phyloP scores from a whole-genome alignment of 53 echinoderm and acorn worm genomes.

The Holothuria leucospilota region DNA sequence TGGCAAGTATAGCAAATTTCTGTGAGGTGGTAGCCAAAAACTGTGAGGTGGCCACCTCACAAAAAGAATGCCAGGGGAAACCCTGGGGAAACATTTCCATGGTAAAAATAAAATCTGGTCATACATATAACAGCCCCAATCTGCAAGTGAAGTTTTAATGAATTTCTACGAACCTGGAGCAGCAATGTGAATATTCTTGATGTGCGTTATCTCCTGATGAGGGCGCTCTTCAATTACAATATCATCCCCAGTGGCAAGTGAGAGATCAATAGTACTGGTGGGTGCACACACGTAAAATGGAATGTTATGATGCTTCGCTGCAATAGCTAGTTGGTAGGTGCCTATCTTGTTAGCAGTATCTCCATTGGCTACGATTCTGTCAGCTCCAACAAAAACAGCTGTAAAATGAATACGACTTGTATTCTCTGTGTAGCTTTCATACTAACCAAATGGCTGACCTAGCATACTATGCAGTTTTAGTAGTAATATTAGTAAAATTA shows the following conservation, averaged over 20 bases:
- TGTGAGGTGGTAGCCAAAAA: too few species aligned
- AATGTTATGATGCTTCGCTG: constrained; percentile 86
- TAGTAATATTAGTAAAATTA: too few species aligned
- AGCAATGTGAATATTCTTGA: constrained; percentile 78
- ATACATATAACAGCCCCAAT: too few species aligned
- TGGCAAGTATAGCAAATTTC: too few species aligned
- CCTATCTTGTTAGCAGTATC: constrained; percentile 99
- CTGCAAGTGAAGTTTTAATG: too few species aligned
- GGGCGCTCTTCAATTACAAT: constrained; percentile 94
- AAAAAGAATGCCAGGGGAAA: too few species aligned
- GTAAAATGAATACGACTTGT: not conserved
- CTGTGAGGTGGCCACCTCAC: too few species aligned
- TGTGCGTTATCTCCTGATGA: constrained; percentile 70
- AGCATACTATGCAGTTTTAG: too few species aligned
- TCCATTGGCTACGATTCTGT: constrained; percentile 94
- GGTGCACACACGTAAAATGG: constrained; percentile 95
- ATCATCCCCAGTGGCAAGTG: constrained; percentile 68
- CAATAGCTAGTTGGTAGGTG: constrained; percentile 90
- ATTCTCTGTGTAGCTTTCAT: too few species aligned
- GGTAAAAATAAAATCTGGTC: too few species aligned
- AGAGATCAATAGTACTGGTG: constrained; percentile 67
- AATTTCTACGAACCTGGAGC: constrained; percentile 68
- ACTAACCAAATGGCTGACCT: too few species aligned
- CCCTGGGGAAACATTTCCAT: too few species aligned
- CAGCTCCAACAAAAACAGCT: constrained; percentile 98